A percentile compares a stretch with the other conserved stretches of the same genome.
Evolutionary conservation across 2,888 invertebrate genomes (phyloP).

Genomic region (Leptopterna dolabrata): DNA sequence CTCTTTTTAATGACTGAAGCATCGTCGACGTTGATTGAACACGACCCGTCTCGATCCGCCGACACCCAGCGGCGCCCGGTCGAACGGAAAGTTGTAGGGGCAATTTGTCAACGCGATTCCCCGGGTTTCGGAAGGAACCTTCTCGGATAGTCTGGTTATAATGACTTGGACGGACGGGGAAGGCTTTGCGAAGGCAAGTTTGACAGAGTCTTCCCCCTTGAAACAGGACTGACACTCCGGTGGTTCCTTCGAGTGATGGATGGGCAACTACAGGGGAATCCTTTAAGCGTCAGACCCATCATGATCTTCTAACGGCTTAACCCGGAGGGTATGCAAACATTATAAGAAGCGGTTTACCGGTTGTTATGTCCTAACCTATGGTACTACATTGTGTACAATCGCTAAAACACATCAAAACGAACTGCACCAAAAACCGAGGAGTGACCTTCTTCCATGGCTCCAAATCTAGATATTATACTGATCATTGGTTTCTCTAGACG

Average conservation of each 20-base stretch:
- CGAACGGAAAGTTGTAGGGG: not conserved
- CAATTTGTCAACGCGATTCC: constrained; percentile 21
- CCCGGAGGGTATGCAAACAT: too few species aligned
- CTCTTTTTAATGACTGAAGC: not conserved
- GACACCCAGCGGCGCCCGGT: not conserved
- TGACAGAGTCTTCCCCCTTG: not conserved
- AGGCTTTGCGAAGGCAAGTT: not conserved
- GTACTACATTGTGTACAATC: too few species aligned
- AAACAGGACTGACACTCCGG: not conserved
- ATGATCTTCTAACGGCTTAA: not conserved
- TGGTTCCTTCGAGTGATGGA: not conserved
- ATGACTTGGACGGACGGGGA: not conserved
- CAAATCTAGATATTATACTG: too few species aligned
- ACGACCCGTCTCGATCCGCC: not conserved
- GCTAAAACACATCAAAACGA: too few species aligned
- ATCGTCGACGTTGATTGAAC: constrained; percentile 13
- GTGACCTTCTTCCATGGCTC: too few species aligned
- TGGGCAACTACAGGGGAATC: not conserved
- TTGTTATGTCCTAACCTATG: too few species aligned
- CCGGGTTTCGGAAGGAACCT: not conserved
- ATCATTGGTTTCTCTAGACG: too few species aligned
- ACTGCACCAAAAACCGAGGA: too few species aligned
- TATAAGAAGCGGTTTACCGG: too few species aligned
- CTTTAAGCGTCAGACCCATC: not conserved
- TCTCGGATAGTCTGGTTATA: not conserved